Evolutionary conservation across 2,113 vertebrate species (phyloP), one percentile per base, ranked within the genome.

Genomic region (Menidia beryllina): DNA sequence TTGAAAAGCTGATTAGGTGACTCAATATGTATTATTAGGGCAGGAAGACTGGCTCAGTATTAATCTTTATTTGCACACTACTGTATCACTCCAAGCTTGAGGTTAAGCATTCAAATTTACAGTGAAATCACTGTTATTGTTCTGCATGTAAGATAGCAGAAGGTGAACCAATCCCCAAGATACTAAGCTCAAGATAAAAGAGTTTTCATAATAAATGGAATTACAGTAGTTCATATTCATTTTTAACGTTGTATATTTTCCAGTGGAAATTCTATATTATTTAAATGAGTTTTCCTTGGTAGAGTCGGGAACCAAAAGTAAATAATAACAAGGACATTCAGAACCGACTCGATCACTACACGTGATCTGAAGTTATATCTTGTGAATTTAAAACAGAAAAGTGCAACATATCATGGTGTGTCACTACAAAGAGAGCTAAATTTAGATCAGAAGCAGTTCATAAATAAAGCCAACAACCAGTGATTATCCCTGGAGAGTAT

Each of bases 1-100:
- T 36, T 77, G 63, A n/a, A 77, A 75, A 75, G 75, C 74, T 74
- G 66, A 88, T 86, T 81, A 78, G 50, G 20, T 65, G 65, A 88
- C 65, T 88, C 71, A 58, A 58, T 65, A 19, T 1, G 20, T 19
- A 61, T 34, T 55, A 69, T 72, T 23, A 57, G 49, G 62, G 56
- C 71, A 76, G 60, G 43, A 50, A 80, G 67, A 50, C 67, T 47
- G 55, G 62, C 70, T 82, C 73, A 74, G 39, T 70, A 70, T 45
- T 71, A 86, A 82, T 75, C 66, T 49, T 75, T 69, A 71, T 81
- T 70, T 77, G 72, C 61, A 79, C 52, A 56, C 58, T 72, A 72
- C 75, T 47, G 36, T 45, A 70, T 68, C 30, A 39, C 24, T 65
- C 36, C 36, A 30, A 67, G 71, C 21, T 27, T 79, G 38, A 68